Conservation (phyloP, 2,113 vertebrate genomes). For the Sula dactylatra region DNA sequence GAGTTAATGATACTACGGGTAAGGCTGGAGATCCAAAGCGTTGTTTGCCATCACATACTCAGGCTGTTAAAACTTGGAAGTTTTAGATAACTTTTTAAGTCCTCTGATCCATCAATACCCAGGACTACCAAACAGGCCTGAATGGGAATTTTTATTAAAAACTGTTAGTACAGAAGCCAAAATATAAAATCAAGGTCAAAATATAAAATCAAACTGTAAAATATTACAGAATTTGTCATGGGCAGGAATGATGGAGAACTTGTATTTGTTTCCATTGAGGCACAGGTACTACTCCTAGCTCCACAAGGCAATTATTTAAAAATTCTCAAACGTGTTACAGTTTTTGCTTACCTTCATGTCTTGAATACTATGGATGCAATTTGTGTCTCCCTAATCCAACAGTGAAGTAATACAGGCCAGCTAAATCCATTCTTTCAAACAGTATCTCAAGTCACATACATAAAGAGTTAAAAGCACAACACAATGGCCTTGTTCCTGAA, state of each 20-base stretch:
- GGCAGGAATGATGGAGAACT: background rate
- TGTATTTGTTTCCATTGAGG: background rate
- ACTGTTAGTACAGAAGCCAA: background rate
- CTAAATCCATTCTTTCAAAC: background rate
- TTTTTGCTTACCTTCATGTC: background rate
- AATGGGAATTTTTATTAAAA: background rate
- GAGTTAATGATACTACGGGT: rapidly evolving
- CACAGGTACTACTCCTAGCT: background rate
- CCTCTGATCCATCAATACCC: background rate
- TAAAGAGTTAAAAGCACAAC: background rate
- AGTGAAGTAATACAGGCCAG: background rate
- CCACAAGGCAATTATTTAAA: background rate
- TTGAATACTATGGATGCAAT: background rate
- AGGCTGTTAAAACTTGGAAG: background rate
- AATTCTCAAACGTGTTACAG: background rate
- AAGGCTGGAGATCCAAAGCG: background rate
- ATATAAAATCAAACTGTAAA: background rate
- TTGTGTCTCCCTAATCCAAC: background rate
- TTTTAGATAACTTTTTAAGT: background rate
- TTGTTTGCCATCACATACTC: rapidly evolving
- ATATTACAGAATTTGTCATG: background rate
- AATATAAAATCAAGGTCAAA: background rate
- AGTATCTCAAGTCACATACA: background rate
- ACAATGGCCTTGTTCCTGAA: background rate
- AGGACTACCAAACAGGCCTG: background rate